Base-by-base conservation (phyloP, 1,140 invertebrate genomes). In the Neodiprion lecontei region DNA sequence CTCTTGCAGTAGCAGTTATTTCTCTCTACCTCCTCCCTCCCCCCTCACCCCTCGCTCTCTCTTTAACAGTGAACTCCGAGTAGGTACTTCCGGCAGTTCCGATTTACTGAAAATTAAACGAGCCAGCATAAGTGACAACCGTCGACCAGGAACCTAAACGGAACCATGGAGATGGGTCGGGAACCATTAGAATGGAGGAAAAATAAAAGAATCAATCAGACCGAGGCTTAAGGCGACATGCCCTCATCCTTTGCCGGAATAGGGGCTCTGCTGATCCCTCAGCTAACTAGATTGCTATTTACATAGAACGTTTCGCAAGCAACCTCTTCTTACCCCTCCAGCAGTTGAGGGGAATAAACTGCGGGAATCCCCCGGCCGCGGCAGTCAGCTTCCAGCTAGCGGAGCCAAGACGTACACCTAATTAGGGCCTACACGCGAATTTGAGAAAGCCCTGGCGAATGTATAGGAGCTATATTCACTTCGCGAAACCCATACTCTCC, bases 261-360 rank as follows among this genome's bases (percentile, higher is more conserved):
- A 75, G 78, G 75, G 75, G 76, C 74, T 70, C 77, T 74, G 77
- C 75, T 72, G 76, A 80, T 81, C 79, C 76, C 72, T 69, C 48
- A 79, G 75, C 76, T 80, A 82, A 80, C 79, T 80, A 70, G 75
- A 80, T 80, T 80, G 74, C 77, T 82, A 82, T 82, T 82, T 82
- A 78, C 80, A 82, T 82, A 80, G 78, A 82, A 78, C 77, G 70
- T 74, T 70, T 68, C 53, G 53, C 53, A 61, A 61, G 53, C 53
- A 61, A 61, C 53, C 53, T 61, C 53, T 61, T 17, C 11, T 12
- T 61, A 17, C 53, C 53, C 28, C 28, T 40, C 11, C n/a, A 17
- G 53, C 11, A 61, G 9, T 61, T 61, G 53, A 17, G 53, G 53
- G 53, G 53, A 61, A 61, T 61, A 61, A 61, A 61, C 53, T 61